phyloP scores from a whole-genome alignment of 2,113 vertebrate species.

The Myiozetetes cayanensis region DNA sequence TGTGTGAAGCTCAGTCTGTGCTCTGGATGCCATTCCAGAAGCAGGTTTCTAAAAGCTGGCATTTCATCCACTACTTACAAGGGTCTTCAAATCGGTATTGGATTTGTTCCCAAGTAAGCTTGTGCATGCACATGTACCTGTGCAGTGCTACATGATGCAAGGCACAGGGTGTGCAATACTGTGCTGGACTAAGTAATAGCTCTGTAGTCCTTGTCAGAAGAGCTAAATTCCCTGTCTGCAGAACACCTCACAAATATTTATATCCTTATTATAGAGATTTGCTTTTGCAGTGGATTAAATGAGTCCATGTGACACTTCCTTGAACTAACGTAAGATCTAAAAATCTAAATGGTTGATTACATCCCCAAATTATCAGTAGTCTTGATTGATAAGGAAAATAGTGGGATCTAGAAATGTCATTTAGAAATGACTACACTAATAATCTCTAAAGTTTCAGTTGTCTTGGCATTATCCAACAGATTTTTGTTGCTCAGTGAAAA shows the following conservation, averaged over 20 bases:
- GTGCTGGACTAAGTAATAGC: neutral
- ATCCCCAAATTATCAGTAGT: neutral
- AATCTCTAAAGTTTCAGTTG: neutral
- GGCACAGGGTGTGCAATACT: neutral
- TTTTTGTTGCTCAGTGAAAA: neutral
- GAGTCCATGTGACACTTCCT: neutral
- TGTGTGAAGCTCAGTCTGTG: fast-evolving
- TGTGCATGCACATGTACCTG: neutral
- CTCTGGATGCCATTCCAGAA: neutral
- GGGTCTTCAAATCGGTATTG: neutral
- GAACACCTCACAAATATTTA: neutral
- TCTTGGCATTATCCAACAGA: neutral
- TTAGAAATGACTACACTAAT: neutral
- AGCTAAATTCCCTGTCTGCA: neutral
- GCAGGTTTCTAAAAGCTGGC: neutral
- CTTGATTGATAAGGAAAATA: neutral
- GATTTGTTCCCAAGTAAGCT: neutral
- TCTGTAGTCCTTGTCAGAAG: neutral
- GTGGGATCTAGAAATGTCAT: neutral
- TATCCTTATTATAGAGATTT: neutral
- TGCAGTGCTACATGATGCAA: neutral
- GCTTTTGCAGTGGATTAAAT: no score
- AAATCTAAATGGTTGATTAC: neutral
- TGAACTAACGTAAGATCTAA: neutral
- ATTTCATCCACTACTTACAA: neutral